Percentiles rank a stretch among this genome's conserved stretches.
Conservation (phyloP, 2,797 vertebrate genomes). For the Melanotaenia nigrans region DNA sequence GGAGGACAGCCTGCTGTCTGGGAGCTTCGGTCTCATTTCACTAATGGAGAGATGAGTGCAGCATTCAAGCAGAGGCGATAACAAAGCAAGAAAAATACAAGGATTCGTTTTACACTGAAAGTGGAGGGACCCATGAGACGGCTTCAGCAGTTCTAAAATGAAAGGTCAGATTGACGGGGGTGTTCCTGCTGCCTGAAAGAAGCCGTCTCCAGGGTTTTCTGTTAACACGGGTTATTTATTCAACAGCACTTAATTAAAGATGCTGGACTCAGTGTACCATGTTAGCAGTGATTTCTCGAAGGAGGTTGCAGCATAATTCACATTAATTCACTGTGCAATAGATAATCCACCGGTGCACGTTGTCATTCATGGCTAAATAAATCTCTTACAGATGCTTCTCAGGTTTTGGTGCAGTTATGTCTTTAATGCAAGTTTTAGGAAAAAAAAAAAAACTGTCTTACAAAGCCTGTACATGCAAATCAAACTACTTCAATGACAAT, state of each 20-base stretch:
- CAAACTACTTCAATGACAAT: constrained; percentile 16
- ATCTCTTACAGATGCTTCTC: constrained; percentile 5
- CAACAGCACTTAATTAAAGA: constrained; percentile 72
- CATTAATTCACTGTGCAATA: constrained; percentile 73
- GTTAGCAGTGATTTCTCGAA: constrained; percentile 69
- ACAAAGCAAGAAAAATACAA: constrained; percentile 49
- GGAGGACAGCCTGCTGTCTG: constrained; percentile 20
- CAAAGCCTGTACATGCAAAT: constrained; percentile 15
- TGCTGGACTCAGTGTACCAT: constrained; percentile 50
- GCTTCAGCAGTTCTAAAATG: constrained; percentile 29
- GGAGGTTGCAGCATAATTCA: constrained; percentile 57
- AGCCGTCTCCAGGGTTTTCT: constrained; percentile 47
- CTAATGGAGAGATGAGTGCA: constrained; percentile 53
- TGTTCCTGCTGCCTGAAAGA: constrained; percentile 26
- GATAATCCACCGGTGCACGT: constrained; percentile 71
- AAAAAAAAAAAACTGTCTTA: constrained; percentile 31
- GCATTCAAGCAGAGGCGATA: constrained; percentile 12
- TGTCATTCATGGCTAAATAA: constrained; percentile 56
- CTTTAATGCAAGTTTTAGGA: constrained; percentile 32
- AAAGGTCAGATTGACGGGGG: constrained; percentile 56
- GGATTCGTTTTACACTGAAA: constrained; percentile 37
- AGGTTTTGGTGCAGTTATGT: constrained; percentile 12
- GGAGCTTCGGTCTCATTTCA: constrained; percentile 24
- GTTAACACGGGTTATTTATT: constrained; percentile 68
- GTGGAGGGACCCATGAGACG: constrained; percentile 33